Evolutionary conservation across 2,113 vertebrate genomes (phyloP), one percentile per base, ranked within the genome.

Genomic region (Podilymbus podiceps): DNA sequence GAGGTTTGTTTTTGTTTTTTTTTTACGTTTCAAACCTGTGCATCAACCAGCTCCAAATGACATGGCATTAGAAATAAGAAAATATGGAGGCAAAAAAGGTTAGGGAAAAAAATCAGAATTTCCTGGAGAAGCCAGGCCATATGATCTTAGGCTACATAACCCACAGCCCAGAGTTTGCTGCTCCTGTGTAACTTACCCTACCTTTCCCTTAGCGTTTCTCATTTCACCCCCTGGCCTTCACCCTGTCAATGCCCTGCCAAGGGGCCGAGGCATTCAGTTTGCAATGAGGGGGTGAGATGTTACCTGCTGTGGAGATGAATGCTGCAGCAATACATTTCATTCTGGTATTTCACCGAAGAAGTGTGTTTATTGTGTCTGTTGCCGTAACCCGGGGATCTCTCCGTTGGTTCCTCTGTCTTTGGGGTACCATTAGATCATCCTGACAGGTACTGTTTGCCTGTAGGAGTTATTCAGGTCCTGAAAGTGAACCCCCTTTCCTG

Each of bases 201-300:
- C 38, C 15, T 49, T 83, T 76, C 20, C 53, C 49, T 55, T 55
- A 28, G 27, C 13, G 5, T 78, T 84, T 53, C 31, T 53, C 42
- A 23, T 6, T 14, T 77, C 35, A 49, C 8, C n/a, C 24, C 19
- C 13, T 64, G 38, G 22, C 22, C 17, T 79, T 53, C 67, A 38
- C 31, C 52, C 52, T 55, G 20, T 52, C 19, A 2, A 0, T 35
- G 15, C 8, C 20, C 47, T n/a, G 30, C 19, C 1, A 1, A 33
- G n/a, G 19, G 19, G n/a, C 46, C 1, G 1, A 53, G 28, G 31
- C 0, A 1, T 59, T 63, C 62, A 33, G 38, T 40, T 77, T 73
- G 64, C 7, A 44, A 5, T 0, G 0, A 9, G 0, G 5, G 22
- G 27, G 5, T 52, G 73, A 14, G 3, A 9, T 18, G 40, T 24